Evolutionary conservation across 2,797 vertebrate species (phyloP).

Genomic region (Mormyrus proboscirostris): DNA sequence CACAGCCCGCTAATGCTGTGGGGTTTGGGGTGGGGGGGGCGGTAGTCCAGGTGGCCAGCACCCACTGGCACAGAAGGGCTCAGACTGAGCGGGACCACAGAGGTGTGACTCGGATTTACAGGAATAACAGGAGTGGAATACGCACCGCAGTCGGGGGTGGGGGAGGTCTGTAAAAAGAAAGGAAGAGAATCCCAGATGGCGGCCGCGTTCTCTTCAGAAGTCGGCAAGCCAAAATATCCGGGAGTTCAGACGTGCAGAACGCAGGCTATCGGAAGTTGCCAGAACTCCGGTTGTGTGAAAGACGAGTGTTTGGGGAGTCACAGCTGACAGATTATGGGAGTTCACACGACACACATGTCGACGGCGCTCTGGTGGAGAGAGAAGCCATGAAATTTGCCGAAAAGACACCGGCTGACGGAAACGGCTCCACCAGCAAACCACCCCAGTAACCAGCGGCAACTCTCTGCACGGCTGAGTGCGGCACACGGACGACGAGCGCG

Average conservation of each 20-base stretch:
- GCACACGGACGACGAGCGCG: neutral
- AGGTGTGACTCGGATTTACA: slow-evolving; percentile 14
- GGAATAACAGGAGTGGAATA: neutral
- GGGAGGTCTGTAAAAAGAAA: neutral
- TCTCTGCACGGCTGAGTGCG: neutral
- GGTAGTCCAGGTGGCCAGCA: neutral
- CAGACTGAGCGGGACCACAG: slow-evolving; percentile 2
- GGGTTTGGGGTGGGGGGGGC: neutral
- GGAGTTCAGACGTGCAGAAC: neutral
- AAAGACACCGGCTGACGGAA: too few species aligned
- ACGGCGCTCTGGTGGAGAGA: slow-evolving; percentile 33
- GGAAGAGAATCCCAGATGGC: neutral
- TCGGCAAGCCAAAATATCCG: slow-evolving; percentile 6
- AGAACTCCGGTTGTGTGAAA: slow-evolving; percentile 29
- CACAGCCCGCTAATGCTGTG: slow-evolving; percentile 1
- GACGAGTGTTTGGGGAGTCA: slow-evolving; percentile 35
- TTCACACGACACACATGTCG: slow-evolving; percentile 42
- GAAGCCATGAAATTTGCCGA: slow-evolving; percentile 28
- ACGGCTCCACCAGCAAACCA: neutral
- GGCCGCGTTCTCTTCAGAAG: neutral
- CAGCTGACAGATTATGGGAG: slow-evolving; percentile 36
- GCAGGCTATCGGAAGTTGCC: slow-evolving; percentile 46
- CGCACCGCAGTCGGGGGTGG: neutral
- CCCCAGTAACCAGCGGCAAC: neutral
- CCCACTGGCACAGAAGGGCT: neutral